Evolutionary conservation across 2,797 vertebrate genomes (phyloP).

Genomic region (Peromyscus nudipes): DNA sequence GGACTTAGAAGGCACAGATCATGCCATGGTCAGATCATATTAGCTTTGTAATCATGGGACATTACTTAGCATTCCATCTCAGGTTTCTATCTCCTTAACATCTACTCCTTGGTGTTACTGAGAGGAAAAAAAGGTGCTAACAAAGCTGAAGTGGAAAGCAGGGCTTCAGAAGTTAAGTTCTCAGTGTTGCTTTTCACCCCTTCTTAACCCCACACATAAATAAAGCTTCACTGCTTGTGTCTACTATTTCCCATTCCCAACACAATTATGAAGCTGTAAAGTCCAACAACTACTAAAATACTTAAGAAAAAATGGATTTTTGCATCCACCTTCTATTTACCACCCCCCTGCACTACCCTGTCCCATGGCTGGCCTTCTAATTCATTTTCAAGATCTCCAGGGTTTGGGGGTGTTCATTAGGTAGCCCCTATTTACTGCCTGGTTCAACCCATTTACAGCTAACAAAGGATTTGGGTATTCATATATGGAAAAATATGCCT

Average conservation of each 20-base stretch:
- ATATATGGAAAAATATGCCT: neutral
- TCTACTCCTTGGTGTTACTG: neutral
- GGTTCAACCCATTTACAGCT: neutral
- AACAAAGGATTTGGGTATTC: neutral
- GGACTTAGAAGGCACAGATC: neutral
- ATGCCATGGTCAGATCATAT: neutral
- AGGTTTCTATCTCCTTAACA: neutral
- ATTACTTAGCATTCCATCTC: neutral
- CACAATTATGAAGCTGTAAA: neutral
- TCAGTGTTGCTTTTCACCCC: neutral
- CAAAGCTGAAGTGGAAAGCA: neutral
- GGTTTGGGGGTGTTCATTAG: neutral
- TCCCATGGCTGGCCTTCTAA: neutral
- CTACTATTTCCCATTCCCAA: neutral
- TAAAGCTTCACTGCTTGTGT: too few species aligned
- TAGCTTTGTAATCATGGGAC: neutral
- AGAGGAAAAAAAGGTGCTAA: neutral
- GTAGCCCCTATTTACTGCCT: neutral
- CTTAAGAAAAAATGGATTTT: neutral
- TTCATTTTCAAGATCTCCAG: neutral
- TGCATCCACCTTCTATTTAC: neutral
- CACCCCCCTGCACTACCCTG: neutral
- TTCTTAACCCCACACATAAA: neutral
- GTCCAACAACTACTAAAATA: neutral
- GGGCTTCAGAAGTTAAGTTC: neutral